Conservation (phyloP, 2,888 invertebrate genomes). For the Argyra leucocephala region DNA sequence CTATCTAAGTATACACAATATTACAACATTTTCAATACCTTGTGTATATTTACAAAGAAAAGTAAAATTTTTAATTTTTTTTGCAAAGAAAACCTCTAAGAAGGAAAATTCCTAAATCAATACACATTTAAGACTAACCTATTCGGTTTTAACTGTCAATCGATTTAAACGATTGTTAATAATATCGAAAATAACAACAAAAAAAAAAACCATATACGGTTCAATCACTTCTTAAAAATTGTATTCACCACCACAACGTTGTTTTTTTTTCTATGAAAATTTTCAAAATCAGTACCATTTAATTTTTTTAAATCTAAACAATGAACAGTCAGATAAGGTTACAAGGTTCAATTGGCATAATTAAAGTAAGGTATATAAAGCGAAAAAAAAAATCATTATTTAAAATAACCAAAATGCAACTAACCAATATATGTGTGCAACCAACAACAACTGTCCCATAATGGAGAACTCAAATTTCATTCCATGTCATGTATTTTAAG, state of each 20-base stretch:
- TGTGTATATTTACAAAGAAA: too few species aligned
- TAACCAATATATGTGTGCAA: too few species aligned
- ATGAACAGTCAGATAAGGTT: neutral
- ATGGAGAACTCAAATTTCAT: neutral
- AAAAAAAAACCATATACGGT: too few species aligned
- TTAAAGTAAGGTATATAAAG: neutral
- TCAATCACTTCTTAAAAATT: too few species aligned
- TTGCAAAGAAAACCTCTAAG: too few species aligned
- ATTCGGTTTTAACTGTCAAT: neutral
- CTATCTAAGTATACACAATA: neutral
- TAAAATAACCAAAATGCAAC: too few species aligned
- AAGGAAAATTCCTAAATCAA: too few species aligned
- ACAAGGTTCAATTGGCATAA: slow-evolving; percentile 6
- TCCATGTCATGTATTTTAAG: neutral
- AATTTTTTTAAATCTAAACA: neutral
- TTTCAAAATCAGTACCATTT: too few species aligned
- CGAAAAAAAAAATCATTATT: neutral
- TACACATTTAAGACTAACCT: neutral
- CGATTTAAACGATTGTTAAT: neutral
- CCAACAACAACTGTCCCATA: neutral
- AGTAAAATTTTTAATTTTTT: too few species aligned
- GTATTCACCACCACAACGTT: too few species aligned
- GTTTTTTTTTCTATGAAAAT: too few species aligned
- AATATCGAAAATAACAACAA: too few species aligned
- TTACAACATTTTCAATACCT: neutral